Evolutionary conservation across 2,888 invertebrate genomes (phyloP).

Genomic region (Dascillus cervinus): DNA sequence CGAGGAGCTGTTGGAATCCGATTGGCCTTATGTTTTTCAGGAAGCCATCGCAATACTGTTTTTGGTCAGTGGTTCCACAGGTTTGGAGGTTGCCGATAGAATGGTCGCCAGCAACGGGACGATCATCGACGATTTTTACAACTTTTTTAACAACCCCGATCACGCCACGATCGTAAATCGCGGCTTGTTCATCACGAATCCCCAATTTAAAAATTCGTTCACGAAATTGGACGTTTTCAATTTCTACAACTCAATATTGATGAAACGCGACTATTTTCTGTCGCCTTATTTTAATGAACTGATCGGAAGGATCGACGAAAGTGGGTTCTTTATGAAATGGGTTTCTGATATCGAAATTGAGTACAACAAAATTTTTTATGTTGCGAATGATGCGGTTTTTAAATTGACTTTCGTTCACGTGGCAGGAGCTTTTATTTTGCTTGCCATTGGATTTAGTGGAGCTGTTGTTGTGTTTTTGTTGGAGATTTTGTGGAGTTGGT

Average conservation of each 20-base stretch:
- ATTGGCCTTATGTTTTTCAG: conserved; percentile 1
- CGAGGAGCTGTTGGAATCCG: conserved; percentile 7
- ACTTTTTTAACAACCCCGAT: neutral
- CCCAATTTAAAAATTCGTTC: conserved; percentile 2
- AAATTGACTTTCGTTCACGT: conserved; percentile 6
- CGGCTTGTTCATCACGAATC: conserved; percentile 4
- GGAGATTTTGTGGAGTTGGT: too few relatives aligned
- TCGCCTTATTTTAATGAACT: conserved; percentile 4
- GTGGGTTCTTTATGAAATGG: conserved; percentile 9
- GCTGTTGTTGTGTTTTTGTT: conserved; percentile 4
- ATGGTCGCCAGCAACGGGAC: conserved; percentile 1
- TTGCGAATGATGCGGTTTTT: conserved; percentile 2
- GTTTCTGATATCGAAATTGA: conserved; percentile 6
- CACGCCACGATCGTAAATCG: conserved; percentile 3
- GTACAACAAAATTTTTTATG: conserved; percentile 2
- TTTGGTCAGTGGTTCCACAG: conserved; percentile 1
- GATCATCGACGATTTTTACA: neutral
- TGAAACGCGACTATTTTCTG: conserved; percentile 7
- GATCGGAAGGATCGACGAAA: conserved; percentile 3
- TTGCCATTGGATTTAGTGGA: conserved; percentile 3
- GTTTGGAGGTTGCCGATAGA: conserved; percentile 2
- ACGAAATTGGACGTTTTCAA: conserved; percentile 4
- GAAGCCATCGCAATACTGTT: conserved; percentile 1
- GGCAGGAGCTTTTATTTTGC: conserved; percentile 5
- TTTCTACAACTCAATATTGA: neutral